Percentiles rank a stretch among this genome's conserved stretches.
Conservation (phyloP, 2,113 vertebrate genomes). For the Odobenus rosmarus region DNA sequence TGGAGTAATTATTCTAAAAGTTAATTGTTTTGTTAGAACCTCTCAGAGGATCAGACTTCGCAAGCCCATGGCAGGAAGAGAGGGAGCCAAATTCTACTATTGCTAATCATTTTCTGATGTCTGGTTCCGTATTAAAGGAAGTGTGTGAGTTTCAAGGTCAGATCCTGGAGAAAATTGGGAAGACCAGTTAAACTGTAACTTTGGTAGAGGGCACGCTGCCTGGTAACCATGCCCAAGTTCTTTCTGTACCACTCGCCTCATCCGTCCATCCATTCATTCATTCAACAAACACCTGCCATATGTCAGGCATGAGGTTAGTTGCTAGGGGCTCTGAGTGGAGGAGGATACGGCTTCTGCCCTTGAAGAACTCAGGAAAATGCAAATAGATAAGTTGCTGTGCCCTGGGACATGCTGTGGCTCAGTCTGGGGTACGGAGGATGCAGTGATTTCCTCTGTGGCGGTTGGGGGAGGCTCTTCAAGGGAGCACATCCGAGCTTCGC, state of each 20-base stretch:
- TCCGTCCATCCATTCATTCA: background rate
- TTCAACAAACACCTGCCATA: background rate
- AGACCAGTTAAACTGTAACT: background rate
- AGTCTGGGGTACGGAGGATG: background rate
- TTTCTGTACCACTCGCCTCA: background rate
- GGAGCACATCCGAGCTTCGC: background rate
- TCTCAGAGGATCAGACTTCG: background rate
- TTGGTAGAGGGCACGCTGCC: background rate
- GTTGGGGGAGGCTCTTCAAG: background rate
- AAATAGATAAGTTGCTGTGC: background rate
- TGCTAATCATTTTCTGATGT: background rate
- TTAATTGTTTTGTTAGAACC: background rate
- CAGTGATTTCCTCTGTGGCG: background rate
- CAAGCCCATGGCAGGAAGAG: background rate
- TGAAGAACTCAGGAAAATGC: background rate
- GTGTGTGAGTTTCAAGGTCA: background rate
- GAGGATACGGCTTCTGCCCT: background rate
- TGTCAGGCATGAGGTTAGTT: background rate
- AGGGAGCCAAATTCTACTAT: background rate
- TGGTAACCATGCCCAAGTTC: background rate
- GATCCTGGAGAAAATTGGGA: background rate
- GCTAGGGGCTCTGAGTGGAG: background rate
- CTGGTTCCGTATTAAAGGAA: background rate
- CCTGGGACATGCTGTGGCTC: background rate
- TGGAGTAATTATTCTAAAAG: background rate